Conservation (phyloP, 1,140 invertebrate species). For the Dinoponera quadriceps region DNA sequence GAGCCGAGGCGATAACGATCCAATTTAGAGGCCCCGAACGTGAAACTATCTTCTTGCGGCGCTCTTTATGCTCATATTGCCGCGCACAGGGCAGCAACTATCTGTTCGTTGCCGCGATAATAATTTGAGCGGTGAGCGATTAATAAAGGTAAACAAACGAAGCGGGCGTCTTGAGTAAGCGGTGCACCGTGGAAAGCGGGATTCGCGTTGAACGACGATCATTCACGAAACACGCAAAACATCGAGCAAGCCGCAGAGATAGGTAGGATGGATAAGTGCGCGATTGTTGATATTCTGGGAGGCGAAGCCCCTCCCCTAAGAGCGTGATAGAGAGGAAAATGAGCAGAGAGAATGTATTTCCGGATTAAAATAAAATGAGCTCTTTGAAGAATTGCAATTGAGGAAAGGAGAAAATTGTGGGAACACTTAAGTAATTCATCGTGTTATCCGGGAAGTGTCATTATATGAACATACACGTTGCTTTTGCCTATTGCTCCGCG, state of each 20-base stretch:
- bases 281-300: no score
- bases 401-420: no score
- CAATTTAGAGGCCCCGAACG: neutral
- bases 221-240: neutral
- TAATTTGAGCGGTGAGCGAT: neutral
- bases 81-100: neutral
- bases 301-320: no score
- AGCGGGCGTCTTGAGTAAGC: neutral
- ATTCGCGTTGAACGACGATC: neutral
- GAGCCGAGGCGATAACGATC: conserved; percentile 7
- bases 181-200: neutral
- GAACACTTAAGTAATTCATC: no score
- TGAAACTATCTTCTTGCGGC: conserved; percentile 1
- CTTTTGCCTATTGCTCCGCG: no score
- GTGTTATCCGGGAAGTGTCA: no score
- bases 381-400: no score
- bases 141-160: neutral
- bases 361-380: no score
- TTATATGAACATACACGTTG: no score
- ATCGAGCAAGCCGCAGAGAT: neutral
- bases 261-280: no score
- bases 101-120: neutral
- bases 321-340: no score
- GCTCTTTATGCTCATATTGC: neutral
- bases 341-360: no score